A percentile compares a stretch with the other conserved stretches of the same genome.
These are phyloP conservation scores for Limosa lapponica DNA, from an alignment of 2,797 vertebrate species.

Conservation along the genomic window DNA sequence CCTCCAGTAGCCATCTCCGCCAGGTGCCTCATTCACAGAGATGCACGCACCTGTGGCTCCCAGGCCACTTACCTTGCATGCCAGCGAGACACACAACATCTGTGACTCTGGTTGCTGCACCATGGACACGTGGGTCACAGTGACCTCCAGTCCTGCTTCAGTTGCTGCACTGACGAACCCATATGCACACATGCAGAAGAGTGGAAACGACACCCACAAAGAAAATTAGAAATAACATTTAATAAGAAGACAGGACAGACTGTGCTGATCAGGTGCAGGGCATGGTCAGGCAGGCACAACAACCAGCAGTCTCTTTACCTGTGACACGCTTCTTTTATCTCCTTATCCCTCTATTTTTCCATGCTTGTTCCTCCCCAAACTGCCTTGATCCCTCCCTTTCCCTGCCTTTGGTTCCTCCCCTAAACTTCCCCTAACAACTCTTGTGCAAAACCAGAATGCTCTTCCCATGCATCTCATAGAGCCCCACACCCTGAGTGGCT, in stretches of 20 bases:
- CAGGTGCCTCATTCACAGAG: background rate
- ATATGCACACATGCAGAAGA: too few species aligned
- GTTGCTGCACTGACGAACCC: background rate
- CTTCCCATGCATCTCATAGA: background rate
- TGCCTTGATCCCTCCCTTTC: background rate
- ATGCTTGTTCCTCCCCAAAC: background rate
- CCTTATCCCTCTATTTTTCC: background rate
- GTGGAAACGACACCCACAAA: background rate
- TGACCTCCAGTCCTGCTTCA: background rate
- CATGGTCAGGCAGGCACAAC: background rate
- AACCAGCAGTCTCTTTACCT: background rate
- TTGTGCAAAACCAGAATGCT: background rate
- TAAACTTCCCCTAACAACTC: background rate
- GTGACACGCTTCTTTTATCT: background rate
- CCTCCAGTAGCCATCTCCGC: background rate
- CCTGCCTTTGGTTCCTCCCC: background rate
- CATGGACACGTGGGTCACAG: background rate
- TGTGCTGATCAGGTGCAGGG: background rate
- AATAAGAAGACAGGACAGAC: background rate
- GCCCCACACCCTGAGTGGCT: background rate
- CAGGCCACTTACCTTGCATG: background rate
- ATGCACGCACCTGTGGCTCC: accelerated
- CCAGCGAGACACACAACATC: background rate
- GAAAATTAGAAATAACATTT: background rate
- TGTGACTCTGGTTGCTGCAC: background rate